Evolutionary conservation across 2,797 vertebrate species (phyloP).

Genomic region (Eulemur albifrons): DNA sequence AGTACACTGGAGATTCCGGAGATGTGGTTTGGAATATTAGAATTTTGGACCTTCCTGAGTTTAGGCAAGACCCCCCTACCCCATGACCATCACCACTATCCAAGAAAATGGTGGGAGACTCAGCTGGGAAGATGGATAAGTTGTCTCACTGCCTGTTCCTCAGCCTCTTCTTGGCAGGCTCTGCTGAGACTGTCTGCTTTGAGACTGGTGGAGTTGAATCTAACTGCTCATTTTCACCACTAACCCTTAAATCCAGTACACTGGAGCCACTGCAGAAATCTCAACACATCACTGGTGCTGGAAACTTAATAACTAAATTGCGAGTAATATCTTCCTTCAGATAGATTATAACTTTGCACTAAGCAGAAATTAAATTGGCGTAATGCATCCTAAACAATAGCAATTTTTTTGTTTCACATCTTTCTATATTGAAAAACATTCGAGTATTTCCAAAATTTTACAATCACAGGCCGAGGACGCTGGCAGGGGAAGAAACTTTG

Average conservation of each 20-base stretch:
- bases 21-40: background rate
- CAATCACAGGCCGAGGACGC: background rate
- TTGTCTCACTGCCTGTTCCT: too few species aligned
- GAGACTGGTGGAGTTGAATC: background rate
- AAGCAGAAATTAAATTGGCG: background rate
- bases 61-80: background rate
- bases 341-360: background rate
- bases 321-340: background rate
- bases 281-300: background rate
- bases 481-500: background rate
- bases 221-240: background rate
- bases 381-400: background rate
- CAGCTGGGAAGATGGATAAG: background rate
- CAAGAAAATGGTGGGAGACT: background rate
- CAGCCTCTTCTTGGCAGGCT: fast-evolving
- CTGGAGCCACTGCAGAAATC: background rate
- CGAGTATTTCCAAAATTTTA: background rate
- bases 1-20: background rate
- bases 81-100: background rate
- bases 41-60: background rate
- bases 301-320: background rate
- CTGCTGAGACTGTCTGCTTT: background rate
- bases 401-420: background rate
- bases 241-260: background rate
- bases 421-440: background rate